These are phyloP conservation scores for Drosophila limbata DNA, from an alignment of 2,888 invertebrate species.

Conservation along the genomic window DNA sequence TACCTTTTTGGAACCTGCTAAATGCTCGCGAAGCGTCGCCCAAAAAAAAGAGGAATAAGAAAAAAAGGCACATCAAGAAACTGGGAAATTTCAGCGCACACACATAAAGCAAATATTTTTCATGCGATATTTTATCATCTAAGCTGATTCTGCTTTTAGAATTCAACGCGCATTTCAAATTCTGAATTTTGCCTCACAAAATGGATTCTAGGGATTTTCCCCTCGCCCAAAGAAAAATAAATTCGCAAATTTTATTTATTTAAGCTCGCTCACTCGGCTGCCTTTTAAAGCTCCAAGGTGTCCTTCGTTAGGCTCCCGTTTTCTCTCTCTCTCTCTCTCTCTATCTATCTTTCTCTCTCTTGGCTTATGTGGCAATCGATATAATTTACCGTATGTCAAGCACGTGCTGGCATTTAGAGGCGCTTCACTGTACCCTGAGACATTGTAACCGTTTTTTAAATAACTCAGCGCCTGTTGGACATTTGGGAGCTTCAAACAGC, in stretches of 20 bases:
- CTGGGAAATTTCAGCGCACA: constrained; percentile 41
- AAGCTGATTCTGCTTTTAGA: constrained; percentile 42
- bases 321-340: background rate
- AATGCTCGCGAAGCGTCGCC: constrained; percentile 53
- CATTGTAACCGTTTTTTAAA: constrained; percentile 42
- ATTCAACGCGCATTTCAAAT: constrained; percentile 50
- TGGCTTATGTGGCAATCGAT: constrained; percentile 49
- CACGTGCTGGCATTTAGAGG: constrained; percentile 57
- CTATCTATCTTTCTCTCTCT: background rate
- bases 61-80: constrained; percentile 36
- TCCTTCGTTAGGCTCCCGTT: constrained; percentile 9
- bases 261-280: constrained; percentile 25
- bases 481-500: constrained; percentile 12
- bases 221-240: constrained; percentile 19
- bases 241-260: constrained; percentile 58
- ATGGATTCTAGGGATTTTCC: constrained; percentile 42
- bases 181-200: constrained; percentile 28
- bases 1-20: constrained; percentile 51
- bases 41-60: background rate
- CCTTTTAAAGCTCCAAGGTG: constrained; percentile 52
- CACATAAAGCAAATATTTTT: constrained; percentile 63
- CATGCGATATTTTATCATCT: constrained; percentile 62
- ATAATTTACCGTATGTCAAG: constrained; percentile 52
- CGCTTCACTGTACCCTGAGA: constrained; percentile 22
- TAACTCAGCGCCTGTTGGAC: constrained; percentile 28